Conservation (phyloP, 2,888 invertebrate genomes). For the Automeris io region DNA sequence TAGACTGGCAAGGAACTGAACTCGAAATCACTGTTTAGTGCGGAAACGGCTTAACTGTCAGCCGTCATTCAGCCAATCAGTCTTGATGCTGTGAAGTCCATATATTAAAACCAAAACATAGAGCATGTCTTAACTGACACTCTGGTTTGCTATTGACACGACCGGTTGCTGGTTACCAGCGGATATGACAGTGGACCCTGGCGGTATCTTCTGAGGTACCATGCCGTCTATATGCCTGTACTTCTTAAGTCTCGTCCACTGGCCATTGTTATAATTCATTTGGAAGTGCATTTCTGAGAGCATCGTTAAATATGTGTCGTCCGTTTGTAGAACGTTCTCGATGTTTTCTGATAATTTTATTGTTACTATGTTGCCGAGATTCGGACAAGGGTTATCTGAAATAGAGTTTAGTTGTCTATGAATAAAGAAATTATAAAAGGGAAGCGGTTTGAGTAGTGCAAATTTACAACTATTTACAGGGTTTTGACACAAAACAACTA, state of each 20-base stretch:
- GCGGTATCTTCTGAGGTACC: constrained; percentile 64
- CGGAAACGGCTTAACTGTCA: too few relatives aligned
- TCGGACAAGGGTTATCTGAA: constrained; percentile 97
- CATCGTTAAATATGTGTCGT: constrained; percentile 88
- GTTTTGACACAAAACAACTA: too few relatives aligned
- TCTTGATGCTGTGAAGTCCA: too few relatives aligned
- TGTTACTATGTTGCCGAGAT: constrained; percentile 96
- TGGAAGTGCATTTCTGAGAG: constrained; percentile 97
- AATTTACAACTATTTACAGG: too few relatives aligned
- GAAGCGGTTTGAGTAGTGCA: too few relatives aligned
- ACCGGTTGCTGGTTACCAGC: constrained; percentile 61
- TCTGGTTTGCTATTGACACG: constrained; percentile 65
- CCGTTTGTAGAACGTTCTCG: constrained; percentile 91
- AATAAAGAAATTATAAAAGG: too few relatives aligned
- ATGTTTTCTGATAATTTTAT: constrained; percentile 95
- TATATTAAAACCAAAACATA: too few relatives aligned
- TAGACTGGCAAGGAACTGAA: too few relatives aligned
- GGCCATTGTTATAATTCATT: constrained; percentile 98
- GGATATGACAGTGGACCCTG: constrained; percentile 59
- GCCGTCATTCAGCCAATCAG: too few relatives aligned
- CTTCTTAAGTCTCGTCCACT: constrained; percentile 95
- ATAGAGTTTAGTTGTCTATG: constrained; percentile 15
- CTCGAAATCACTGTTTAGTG: too few relatives aligned
- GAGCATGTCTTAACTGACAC: constrained; percentile 57
- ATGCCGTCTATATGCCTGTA: constrained; percentile 84